Evolutionary conservation across 2,797 vertebrate genomes (phyloP).

Genomic region (Chloroceryle amazona): DNA sequence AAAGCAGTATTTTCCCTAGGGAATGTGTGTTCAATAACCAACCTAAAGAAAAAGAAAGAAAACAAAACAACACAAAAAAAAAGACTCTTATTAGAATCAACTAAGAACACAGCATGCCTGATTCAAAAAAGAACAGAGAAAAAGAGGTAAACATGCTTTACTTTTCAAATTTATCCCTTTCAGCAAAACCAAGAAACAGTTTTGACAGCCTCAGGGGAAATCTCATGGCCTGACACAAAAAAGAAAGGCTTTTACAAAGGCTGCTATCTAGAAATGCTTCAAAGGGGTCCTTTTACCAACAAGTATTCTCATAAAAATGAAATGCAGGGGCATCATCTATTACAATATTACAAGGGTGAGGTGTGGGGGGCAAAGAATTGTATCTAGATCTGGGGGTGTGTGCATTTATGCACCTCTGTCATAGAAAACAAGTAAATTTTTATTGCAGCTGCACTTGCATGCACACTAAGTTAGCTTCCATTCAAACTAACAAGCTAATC

Average conservation of each 20-base stretch:
- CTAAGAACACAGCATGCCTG: neutral
- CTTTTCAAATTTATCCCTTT: neutral
- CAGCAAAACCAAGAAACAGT: neutral
- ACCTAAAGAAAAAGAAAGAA: neutral
- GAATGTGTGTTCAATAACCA: neutral
- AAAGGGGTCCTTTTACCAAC: neutral
- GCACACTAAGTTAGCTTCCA: neutral
- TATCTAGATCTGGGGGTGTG: fast-evolving
- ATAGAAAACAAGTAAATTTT: neutral
- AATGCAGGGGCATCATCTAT: neutral
- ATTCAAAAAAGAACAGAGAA: neutral
- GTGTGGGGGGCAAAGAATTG: fast-evolving
- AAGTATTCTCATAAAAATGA: neutral
- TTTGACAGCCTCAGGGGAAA: neutral
- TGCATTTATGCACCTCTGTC: neutral
- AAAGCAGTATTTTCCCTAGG: neutral
- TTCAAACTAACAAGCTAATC: neutral
- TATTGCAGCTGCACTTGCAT: neutral
- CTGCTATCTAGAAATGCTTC: neutral
- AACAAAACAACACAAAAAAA: neutral
- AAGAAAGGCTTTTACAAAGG: neutral
- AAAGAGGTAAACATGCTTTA: neutral
- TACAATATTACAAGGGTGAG: neutral
- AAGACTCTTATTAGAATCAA: neutral
- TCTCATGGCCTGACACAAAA: neutral